These are phyloP conservation scores for Parapristionchus giblindavisi DNA, from an alignment of 2,888 invertebrate species.

Conservation along the genomic window DNA sequence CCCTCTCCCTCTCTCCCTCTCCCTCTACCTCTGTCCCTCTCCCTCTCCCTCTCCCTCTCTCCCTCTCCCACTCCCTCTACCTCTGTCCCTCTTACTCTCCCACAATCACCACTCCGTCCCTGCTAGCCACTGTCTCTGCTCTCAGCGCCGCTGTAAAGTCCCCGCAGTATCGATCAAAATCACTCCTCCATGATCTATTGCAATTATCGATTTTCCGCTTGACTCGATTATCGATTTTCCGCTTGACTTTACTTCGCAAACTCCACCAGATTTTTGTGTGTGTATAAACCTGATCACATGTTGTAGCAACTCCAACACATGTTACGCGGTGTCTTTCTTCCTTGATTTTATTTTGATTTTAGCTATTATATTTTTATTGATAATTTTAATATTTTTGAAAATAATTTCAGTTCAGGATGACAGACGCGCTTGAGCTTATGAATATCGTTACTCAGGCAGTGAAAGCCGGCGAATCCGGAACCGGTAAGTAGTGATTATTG, in stretches of 20 bases:
- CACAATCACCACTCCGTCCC: conserved; percentile 5
- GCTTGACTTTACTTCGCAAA: not conserved
- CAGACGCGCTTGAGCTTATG: conserved; percentile 21
- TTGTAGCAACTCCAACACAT: too few relatives aligned
- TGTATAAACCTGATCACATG: too few relatives aligned
- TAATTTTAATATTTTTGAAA: not conserved
- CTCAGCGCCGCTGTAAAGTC: not conserved
- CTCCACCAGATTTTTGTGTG: not conserved
- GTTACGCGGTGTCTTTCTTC: conserved; percentile 17
- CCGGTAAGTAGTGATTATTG: conserved; percentile 7
- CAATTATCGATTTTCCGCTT: conserved; percentile 3
- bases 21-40: too few relatives aligned
- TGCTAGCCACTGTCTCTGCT: not conserved
- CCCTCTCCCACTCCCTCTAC: conserved; percentile 24
- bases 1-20: too few relatives aligned
- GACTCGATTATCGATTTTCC: not conserved
- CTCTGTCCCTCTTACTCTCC: not conserved
- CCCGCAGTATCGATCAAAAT: too few relatives aligned
- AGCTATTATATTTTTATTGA: not conserved
- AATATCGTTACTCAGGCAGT: conserved; percentile 29
- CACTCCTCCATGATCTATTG: conserved; percentile 23
- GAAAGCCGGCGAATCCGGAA: conserved; percentile 14
- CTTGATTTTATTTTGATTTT: not conserved
- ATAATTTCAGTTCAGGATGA: not conserved
- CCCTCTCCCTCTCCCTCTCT: not conserved